Base-by-base conservation (phyloP, 2,888 invertebrate genomes). In the Pyralis farinalis region DNA sequence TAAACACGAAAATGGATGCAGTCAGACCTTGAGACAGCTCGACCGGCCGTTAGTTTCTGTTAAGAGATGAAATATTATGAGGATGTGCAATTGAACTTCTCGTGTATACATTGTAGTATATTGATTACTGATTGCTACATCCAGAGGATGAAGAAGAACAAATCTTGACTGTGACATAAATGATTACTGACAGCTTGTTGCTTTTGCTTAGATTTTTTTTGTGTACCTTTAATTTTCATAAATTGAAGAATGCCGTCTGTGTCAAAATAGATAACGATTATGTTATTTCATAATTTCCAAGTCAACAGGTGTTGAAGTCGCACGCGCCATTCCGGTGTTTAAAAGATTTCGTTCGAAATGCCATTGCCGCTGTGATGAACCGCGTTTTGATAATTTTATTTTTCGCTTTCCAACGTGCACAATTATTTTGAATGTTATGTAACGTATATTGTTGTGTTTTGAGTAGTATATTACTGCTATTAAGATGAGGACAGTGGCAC, bases 401-500 rank as follows among this genome's bases (percentile, higher is more conserved):
- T 66, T 75, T 71, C 67, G 65, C 55, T 66, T 71, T 67, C 74
- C 72, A 66, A 60, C 61, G 68, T 63, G 66, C 65, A 70, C 69
- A 72, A 70, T 69, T 71, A 68, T 70, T 73, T 65, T 81, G 69
- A 69, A 73, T 76, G 84, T 87, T 87, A 87, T 87, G 82, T 87
- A 87, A 88, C 74, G 66, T 63, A 61, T 71, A 61, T 65, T 67
- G 55, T 63, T 57, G 61, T 73, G 55, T 68, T 60, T 51, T 63
- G 55, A 57, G 71, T 74, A 65, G 61, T 68, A 66, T 59, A 65
- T 57, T 61, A 66, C 57, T 53, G 48, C 58, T 54, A 58, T 47
- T 43, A 92, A 90, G 74, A 97, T 97, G 97, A 95, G 92, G 89
- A 95, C 95, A 56, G 95, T 96, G 60, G 96, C 96, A 49, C 90